Evolutionary conservation across 1,140 invertebrate species (phyloP).

Genomic region (Drosophila jambulina): DNA sequence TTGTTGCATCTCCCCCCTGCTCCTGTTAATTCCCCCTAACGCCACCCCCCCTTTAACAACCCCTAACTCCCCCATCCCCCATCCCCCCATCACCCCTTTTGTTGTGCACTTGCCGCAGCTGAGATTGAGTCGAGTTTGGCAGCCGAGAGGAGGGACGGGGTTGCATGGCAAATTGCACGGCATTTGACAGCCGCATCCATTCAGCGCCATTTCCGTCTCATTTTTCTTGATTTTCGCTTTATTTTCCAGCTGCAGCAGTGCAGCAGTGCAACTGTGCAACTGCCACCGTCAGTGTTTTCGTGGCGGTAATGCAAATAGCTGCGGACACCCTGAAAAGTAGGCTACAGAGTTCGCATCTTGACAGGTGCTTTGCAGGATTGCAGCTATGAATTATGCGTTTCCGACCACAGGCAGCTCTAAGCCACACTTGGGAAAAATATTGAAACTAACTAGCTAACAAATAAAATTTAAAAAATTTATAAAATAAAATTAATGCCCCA

Average conservation of each 20-base stretch:
- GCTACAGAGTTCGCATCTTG: constrained; percentile 14
- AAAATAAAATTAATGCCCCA: too few species aligned
- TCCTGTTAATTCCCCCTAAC: constrained; percentile 12
- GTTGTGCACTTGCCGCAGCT: constrained; percentile 56
- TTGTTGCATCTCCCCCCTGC: neutral
- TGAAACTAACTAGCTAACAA: too few species aligned
- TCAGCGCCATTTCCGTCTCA: constrained; percentile 66
- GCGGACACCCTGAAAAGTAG: constrained; percentile 26
- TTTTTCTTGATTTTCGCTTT: constrained; percentile 25
- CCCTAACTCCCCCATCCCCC: neutral
- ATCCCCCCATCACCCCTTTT: neutral
- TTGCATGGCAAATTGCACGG: constrained; percentile 70
- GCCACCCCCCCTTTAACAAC: too few species aligned
- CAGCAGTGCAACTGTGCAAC: constrained; percentile 10
- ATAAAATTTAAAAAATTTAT: too few species aligned
- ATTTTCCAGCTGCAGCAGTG: constrained; percentile 3
- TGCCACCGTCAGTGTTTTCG: constrained; percentile 5
- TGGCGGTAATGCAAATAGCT: constrained; percentile 57
- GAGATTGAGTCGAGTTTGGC: constrained; percentile 66
- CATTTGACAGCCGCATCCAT: constrained; percentile 79
- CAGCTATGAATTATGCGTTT: constrained; percentile 15
- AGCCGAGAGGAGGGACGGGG: neutral
- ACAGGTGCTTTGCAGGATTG: constrained; percentile 31
- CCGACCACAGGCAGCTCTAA: neutral
- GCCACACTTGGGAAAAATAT: neutral